These are phyloP conservation scores for Cottus gobio DNA, from an alignment of 2,113 vertebrate species.

Conservation along the genomic window DNA sequence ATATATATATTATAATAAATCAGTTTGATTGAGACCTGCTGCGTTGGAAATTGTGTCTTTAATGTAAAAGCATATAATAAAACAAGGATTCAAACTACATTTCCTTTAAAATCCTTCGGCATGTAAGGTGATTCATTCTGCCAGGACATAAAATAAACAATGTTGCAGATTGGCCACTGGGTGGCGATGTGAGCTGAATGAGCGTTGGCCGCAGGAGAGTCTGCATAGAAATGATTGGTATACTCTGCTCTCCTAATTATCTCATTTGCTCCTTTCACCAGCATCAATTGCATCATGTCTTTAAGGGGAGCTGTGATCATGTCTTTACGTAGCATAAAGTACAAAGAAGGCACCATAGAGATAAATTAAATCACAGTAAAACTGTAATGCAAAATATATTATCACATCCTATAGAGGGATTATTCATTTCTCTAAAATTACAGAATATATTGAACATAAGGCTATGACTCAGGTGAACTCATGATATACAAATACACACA, in stretches of 20 bases:
- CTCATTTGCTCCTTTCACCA: neutral
- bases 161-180: conserved; percentile 36
- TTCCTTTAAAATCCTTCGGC: neutral
- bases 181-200: conserved; percentile 37
- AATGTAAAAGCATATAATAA: conserved; percentile 51
- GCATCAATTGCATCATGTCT: neutral
- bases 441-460: conserved; percentile 38
- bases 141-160: neutral
- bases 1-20: neutral
- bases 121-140: conserved; percentile 15
- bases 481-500: conserved; percentile 61
- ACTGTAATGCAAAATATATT: conserved; percentile 46
- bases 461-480: conserved; percentile 50
- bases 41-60: conserved; percentile 44
- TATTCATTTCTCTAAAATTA: conserved; percentile 43
- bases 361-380: conserved; percentile 58
- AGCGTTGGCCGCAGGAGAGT: neutral
- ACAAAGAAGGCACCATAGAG: conserved; percentile 24
- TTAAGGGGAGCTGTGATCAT: neutral
- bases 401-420: conserved; percentile 44
- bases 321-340: neutral
- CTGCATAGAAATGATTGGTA: neutral
- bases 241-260: neutral
- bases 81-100: conserved; percentile 24
- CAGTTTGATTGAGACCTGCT: conserved; percentile 7